Evolutionary conservation across 2,888 invertebrate genomes (phyloP).

Genomic region (Sericinus montela): DNA sequence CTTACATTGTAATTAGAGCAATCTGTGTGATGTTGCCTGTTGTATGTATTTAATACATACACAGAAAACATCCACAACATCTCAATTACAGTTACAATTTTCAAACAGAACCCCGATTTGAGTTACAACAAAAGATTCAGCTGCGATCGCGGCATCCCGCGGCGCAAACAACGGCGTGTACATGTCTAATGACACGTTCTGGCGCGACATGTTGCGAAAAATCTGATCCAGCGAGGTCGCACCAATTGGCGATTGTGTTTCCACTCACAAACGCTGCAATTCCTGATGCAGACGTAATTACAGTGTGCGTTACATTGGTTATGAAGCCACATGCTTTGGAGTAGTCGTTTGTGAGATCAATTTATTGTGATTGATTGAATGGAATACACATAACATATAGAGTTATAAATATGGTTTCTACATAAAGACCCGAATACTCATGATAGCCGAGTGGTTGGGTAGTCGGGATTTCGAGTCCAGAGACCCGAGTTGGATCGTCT

Average conservation of each 20-base stretch:
- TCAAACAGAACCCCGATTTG: constrained; percentile 20
- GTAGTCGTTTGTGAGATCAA: background rate
- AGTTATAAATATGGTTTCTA: too few relatives aligned
- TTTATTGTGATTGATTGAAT: background rate
- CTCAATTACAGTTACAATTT: background rate
- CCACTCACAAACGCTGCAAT: background rate
- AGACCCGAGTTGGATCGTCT: too few relatives aligned
- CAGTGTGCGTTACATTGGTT: constrained; percentile 10
- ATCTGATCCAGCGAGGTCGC: constrained; percentile 21
- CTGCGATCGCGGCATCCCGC: constrained; percentile 39
- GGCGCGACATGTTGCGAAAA: constrained; percentile 25
- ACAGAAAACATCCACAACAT: too few relatives aligned
- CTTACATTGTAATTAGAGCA: too few relatives aligned
- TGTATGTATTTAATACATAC: too few relatives aligned
- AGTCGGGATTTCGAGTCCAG: too few relatives aligned
- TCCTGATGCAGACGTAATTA: constrained; percentile 8
- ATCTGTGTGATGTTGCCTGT: too few relatives aligned
- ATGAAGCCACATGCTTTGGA: constrained; percentile 4
- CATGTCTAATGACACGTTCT: constrained; percentile 36
- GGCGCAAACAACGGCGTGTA: constrained; percentile 36
- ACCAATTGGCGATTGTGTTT: background rate
- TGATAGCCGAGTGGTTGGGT: too few relatives aligned
- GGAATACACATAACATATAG: too few relatives aligned
- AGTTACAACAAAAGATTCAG: constrained; percentile 33
- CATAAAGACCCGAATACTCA: too few relatives aligned